phyloP scores from a whole-genome alignment of 2,797 vertebrate species.

The Crypturellus tataupa region DNA sequence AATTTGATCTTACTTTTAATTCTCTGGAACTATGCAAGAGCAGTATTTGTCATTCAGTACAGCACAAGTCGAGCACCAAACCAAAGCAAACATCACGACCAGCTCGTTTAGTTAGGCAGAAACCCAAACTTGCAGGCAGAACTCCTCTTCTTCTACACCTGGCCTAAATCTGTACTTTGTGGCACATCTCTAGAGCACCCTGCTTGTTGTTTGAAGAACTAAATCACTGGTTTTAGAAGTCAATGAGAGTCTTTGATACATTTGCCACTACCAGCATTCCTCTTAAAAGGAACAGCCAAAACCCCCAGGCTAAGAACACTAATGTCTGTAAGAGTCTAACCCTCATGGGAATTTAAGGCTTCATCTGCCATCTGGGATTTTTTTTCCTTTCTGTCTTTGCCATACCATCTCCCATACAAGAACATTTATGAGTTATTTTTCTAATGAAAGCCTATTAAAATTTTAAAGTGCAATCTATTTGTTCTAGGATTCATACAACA shows the following conservation, averaged over 20 bases:
- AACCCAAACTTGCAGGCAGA: background rate
- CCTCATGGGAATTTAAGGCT: background rate
- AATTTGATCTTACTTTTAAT: constrained; percentile 35
- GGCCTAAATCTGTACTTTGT: constrained; percentile 14
- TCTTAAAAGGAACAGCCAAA: background rate
- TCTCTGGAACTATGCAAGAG: constrained; percentile 39
- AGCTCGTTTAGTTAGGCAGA: background rate
- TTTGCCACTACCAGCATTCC: background rate
- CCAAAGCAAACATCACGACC: background rate
- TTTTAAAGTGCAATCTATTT: background rate
- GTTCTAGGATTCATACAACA: background rate
- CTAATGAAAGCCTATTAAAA: background rate
- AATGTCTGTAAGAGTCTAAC: background rate
- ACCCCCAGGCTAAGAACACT: background rate
- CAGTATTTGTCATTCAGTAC: constrained; percentile 5
- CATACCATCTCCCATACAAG: background rate
- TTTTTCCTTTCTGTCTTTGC: background rate
- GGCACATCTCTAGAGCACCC: background rate
- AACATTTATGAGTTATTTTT: background rate
- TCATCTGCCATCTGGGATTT: background rate
- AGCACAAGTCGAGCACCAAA: background rate
- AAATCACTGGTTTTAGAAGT: background rate
- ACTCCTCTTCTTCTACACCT: constrained; percentile 12
- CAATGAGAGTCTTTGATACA: background rate
- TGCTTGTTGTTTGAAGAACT: background rate